Base-by-base conservation (phyloP, 1,140 invertebrate genomes). In the Hypsibius dujardini region DNA sequence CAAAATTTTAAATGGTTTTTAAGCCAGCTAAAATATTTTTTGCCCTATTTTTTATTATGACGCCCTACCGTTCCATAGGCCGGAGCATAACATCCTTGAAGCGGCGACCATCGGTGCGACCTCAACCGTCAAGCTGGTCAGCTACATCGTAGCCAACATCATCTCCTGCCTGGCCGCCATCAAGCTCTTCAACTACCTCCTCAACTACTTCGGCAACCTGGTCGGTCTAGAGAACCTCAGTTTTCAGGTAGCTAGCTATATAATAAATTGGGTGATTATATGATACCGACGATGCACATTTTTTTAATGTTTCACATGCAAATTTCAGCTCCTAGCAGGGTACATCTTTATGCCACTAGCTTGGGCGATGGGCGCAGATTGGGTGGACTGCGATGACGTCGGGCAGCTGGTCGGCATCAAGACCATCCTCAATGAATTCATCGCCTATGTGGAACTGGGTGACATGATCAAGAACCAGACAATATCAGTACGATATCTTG, bases 391-490 rank as follows among this genome's bases (percentile, higher is more conserved):
- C 74, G 85, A 90, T 76, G 79, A 83, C 1, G 89, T 95, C 0
- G 91, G 86, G 0, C 83, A 84, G 59, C 81, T 95, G 3, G 87
- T 95, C 70, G 92, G 90, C 1, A 78, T 92, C 1, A 95, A 95
- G 81, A 90, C 87, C 0, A 85, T 92, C 1, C 84, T 94, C 1
- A 95, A 95, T 77, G 92, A 95, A 79, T 95, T 95, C 77, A 86
- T 92, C 0, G 92, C 91, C 1, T 95, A 92, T 76, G 80, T 88
- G 76, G 80, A 85, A 72, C 79, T 93, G 73, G 86, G 87, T 1
- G 80, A 85, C 74, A 84, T 85, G 74, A 87, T 86, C 72, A 75
- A 77, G 28, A 75, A 77, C 0, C 77, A 79, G 0, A 71, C 80
- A 70, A 77, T 92, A 47, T 85, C 83, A 40, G 87, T 88, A 79